phyloP scores from a whole-genome alignment of 2,113 vertebrate species.

The Antechinus stuartii region DNA sequence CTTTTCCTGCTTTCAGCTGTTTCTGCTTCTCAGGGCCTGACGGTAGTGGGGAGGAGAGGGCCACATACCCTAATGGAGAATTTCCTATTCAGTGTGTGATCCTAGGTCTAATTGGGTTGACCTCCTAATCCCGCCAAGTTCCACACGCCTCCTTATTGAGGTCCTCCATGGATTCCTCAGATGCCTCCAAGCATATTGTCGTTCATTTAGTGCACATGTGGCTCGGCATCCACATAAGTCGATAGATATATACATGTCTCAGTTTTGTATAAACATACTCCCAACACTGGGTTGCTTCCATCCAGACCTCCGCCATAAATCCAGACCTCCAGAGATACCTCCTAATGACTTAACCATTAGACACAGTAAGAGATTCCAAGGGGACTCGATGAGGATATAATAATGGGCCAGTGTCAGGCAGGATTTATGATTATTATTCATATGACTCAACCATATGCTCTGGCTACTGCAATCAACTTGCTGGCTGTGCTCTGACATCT shows the following conservation, averaged over 20 bases:
- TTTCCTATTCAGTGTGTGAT: background rate
- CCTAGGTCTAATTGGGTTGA: slow-evolving; percentile 29
- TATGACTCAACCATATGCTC: slow-evolving; percentile 86
- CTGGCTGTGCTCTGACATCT: slow-evolving; percentile 83
- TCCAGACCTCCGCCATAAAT: slow-evolving; percentile 84
- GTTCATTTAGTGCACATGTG: slow-evolving; percentile 71
- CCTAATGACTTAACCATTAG: slow-evolving; percentile 85
- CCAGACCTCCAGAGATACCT: slow-evolving; percentile 78
- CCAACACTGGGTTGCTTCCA: slow-evolving; percentile 81
- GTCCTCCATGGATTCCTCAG: slow-evolving; percentile 71
- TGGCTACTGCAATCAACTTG: slow-evolving; percentile 83
- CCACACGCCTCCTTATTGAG: slow-evolving; percentile 63
- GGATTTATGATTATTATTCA: slow-evolving; percentile 87
- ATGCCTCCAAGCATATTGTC: slow-evolving; percentile 71
- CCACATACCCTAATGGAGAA: background rate
- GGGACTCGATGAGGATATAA: slow-evolving; percentile 86
- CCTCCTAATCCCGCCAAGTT: slow-evolving; percentile 60
- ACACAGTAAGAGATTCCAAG: slow-evolving; percentile 81
- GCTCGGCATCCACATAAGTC: slow-evolving; percentile 66
- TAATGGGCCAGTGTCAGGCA: slow-evolving; percentile 84
- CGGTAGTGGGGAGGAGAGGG: background rate
- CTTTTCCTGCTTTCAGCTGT: background rate
- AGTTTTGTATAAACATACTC: slow-evolving; percentile 78
- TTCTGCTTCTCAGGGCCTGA: background rate
- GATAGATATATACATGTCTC: slow-evolving; percentile 76